phyloP scores from a whole-genome alignment of 1,140 invertebrate genomes.

The Idris sp. region DNA sequence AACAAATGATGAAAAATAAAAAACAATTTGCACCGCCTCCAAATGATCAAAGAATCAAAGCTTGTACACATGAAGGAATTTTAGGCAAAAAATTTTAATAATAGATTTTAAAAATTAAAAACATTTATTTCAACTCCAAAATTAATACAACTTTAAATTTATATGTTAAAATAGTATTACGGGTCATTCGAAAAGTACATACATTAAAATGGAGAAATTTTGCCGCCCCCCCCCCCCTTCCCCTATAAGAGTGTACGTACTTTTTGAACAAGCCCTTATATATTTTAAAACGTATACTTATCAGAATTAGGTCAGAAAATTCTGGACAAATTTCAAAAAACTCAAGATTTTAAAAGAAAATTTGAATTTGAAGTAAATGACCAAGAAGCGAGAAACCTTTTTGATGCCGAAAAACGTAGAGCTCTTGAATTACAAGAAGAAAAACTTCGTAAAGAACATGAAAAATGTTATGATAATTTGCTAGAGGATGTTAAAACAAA shows the following conservation, averaged over 20 bases:
- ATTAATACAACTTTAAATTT: too few species aligned
- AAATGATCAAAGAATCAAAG: slow-evolving; percentile 25
- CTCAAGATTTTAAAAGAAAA: slow-evolving; percentile 15
- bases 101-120: too few species aligned
- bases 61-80: slow-evolving; percentile 29
- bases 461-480: slow-evolving; percentile 38
- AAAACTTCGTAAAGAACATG: slow-evolving; percentile 20
- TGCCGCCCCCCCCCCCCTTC: too few species aligned
- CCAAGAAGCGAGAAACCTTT: slow-evolving; percentile 24
- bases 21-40: not conserved
- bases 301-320: slow-evolving; percentile 14
- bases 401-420: slow-evolving; percentile 26
- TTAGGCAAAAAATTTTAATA: slow-evolving; percentile 30
- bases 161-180: too few species aligned
- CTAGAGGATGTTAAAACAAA: slow-evolving; percentile 10
- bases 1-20: slow-evolving; percentile 5
- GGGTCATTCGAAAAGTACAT: too few species aligned
- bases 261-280: too few species aligned
- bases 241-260: too few species aligned
- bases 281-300: too few species aligned
- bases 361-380: slow-evolving; percentile 8
- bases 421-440: slow-evolving; percentile 34
- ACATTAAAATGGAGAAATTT: too few species aligned
- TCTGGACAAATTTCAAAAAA: slow-evolving; percentile 19
- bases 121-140: too few species aligned